Conservation (phyloP, 2,113 vertebrate species). For the Sula dactylatra region DNA sequence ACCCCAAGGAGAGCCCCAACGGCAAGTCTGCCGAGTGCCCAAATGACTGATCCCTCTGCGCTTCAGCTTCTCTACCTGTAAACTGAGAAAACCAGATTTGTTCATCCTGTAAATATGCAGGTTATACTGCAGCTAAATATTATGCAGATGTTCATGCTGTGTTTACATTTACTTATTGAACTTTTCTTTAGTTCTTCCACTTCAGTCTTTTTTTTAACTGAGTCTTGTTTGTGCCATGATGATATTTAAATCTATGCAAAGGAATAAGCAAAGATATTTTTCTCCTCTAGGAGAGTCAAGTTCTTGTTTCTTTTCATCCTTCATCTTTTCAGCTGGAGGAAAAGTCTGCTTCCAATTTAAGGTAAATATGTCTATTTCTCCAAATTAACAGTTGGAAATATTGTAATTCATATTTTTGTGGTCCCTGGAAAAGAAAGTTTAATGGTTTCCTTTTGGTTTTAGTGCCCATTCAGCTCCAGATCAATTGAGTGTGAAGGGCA, state of each 20-base stretch:
- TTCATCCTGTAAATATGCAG: not conserved
- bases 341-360: conserved; percentile 75
- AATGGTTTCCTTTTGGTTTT: conserved; percentile 27
- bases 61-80: not conserved
- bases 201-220: not conserved
- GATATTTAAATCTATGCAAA: not conserved
- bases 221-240: not conserved
- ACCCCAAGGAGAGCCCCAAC: not conserved
- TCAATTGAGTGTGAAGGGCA: conserved; percentile 81
- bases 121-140: not conserved
- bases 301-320: conserved; percentile 62
- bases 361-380: conserved; percentile 60
- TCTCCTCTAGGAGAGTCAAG: conserved; percentile 69
- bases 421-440: conserved; percentile 5
- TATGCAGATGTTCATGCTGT: not conserved
- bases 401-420: not conserved
- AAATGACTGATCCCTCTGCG: not conserved
- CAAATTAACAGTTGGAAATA: not conserved
- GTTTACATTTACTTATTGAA: not conserved
- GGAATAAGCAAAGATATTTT: not conserved
- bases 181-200: not conserved
- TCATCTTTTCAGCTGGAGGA: conserved; percentile 65
- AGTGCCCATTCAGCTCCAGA: conserved; percentile 71
- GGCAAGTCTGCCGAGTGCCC: rapidly evolving
- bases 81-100: not conserved